Evolutionary conservation across 2,113 vertebrate genomes (phyloP).

Genomic region (Petrocephalus zakoni): DNA sequence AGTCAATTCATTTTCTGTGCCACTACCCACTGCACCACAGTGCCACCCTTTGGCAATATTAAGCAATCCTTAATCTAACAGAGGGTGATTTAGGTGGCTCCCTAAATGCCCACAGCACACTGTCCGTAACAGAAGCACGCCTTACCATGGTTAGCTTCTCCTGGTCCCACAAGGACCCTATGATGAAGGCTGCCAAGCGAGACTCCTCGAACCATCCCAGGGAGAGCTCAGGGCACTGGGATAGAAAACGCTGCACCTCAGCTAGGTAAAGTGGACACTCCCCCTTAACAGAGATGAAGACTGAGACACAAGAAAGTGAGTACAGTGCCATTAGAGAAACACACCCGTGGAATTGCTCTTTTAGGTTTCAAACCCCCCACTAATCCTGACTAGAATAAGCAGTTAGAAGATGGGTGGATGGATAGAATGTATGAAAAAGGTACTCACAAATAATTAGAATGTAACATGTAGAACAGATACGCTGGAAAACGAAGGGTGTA

Average conservation of each 20-base stretch:
- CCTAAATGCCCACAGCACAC: background rate
- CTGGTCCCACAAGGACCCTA: conserved; percentile 76
- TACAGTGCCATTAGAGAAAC: background rate
- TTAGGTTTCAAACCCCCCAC: background rate
- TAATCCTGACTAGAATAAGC: background rate
- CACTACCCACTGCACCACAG: background rate
- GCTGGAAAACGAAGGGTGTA: background rate
- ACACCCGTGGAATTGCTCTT: background rate
- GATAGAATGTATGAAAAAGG: background rate
- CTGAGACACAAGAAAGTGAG: conserved; percentile 39
- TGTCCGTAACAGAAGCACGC: background rate
- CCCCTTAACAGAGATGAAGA: conserved; percentile 71
- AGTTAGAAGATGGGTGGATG: background rate
- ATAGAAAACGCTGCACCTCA: conserved; percentile 69
- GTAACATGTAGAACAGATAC: background rate
- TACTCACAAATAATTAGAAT: background rate
- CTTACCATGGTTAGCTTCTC: conserved; percentile 58
- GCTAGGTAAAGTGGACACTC: conserved; percentile 68
- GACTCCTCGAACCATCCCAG: conserved; percentile 76
- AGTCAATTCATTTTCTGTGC: background rate
- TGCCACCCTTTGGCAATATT: background rate
- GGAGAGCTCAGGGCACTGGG: conserved; percentile 73
- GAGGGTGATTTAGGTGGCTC: background rate
- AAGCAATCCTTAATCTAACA: background rate
- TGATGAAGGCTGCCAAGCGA: conserved; percentile 69